Evolutionary conservation across 2,888 invertebrate genomes (phyloP), one percentile per base, ranked within the genome.

Genomic region (Hirtodrosophila trivittata): DNA sequence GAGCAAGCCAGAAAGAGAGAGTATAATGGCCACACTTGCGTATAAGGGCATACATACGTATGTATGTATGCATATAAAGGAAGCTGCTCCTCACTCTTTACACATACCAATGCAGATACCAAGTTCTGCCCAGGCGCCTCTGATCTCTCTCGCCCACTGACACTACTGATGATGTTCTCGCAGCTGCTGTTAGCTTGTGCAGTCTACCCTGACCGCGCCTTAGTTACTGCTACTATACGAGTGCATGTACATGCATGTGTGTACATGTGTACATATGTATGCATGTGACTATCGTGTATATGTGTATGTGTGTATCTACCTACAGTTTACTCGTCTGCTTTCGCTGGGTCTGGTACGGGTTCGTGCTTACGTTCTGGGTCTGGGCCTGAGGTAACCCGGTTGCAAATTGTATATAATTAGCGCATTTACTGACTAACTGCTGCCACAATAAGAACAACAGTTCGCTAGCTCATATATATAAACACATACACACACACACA

Each of bases 121-220:
- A 32, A 49, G 38, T 28, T 39, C 55, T 64, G 38, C 42, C 43
- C 58, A 43, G 55, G 47, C 77, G 46, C 47, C 42, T 46, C 18
- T 75, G 64, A 75, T 72, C 78, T 66, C 78, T 66, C 51, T 55
- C 51, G 57, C 55, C 57, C 59, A 57, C 58, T 26, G 28, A 38
- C 28, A 35, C 10, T 7, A 14, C 18, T 21, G 32, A 4, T 14
- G 38, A 13, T 37, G 9, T 56, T 37, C 26, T 26, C 30, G 28
- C 43, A 52, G 55, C 46, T 73, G 67, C 58, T 63, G 46, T 78
- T 86, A 75, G 58, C 58, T 68, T 80, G 81, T 83, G 78, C 84
- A 80, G 62, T 80, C 72, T 81, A 69, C 74, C 82, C 69, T 77
- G 82, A 81, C 82, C 57, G 85, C 85, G 77, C 69, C 85, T 74